Percentiles rank a stretch among this genome's conserved stretches.
Conservation (phyloP, 2,113 vertebrate genomes). For the Marmota flaviventris region DNA sequence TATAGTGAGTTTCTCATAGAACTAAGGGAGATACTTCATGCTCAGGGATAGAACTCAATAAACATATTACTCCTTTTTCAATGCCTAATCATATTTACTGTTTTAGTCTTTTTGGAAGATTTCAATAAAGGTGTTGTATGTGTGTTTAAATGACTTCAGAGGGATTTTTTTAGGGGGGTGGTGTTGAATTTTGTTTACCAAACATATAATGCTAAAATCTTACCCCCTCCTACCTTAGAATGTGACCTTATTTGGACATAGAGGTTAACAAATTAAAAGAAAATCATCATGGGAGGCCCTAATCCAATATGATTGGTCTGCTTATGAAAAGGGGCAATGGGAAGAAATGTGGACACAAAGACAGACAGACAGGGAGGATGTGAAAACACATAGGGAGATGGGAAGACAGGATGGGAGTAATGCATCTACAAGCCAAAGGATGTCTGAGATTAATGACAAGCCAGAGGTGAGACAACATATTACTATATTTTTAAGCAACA, state of each 20-base stretch:
- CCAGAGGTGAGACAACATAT: background rate
- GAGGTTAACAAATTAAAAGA: background rate
- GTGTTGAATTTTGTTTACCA: background rate
- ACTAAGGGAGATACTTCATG: background rate
- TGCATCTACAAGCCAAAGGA: background rate
- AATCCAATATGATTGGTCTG: background rate
- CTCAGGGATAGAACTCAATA: background rate
- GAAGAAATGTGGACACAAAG: background rate
- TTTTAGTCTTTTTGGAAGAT: background rate
- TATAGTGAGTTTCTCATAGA: background rate
- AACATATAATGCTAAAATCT: background rate
- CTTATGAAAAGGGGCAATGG: background rate
- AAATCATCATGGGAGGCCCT: background rate
- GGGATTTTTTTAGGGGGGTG: background rate
- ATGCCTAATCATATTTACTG: background rate
- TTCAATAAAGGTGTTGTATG: background rate
- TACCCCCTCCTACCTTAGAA: background rate
- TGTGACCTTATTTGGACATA: background rate
- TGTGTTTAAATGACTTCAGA: background rate
- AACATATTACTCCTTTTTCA: background rate
- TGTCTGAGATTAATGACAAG: background rate
- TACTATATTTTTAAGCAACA: background rate
- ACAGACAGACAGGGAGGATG: background rate
- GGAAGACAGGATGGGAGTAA: background rate
- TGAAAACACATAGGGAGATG: background rate